These are phyloP conservation scores for Capreolus pygargus DNA, from an alignment of 2,113 vertebrate species.

Conservation along the genomic window DNA sequence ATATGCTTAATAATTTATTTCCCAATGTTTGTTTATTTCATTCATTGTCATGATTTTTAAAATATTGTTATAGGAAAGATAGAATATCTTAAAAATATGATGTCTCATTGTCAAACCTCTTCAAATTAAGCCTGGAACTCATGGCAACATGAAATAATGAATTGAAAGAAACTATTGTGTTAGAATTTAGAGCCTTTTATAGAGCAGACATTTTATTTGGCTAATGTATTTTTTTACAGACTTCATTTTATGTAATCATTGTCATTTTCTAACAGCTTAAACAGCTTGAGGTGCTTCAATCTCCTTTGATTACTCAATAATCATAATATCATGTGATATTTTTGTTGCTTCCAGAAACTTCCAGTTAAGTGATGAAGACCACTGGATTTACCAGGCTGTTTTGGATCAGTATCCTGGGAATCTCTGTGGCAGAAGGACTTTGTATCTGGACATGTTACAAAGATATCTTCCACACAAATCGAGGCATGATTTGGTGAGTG, in stretches of 20 bases:
- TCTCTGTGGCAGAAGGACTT: conserved; percentile 82
- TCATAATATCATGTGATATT: background rate
- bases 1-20: background rate
- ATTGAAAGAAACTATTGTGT: background rate
- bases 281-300: background rate
- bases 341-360: conserved; percentile 81
- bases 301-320: background rate
- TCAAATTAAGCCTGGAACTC: background rate
- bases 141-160: background rate
- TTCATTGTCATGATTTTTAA: background rate
- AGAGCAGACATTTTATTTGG: background rate
- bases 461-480: conserved; percentile 87
- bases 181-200: conserved; percentile 32
- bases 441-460: conserved; percentile 90
- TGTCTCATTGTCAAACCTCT: background rate
- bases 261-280: background rate
- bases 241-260: background rate
- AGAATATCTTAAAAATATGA: background rate
- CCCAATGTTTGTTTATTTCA: conserved; percentile 23
- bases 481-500: conserved; percentile 89
- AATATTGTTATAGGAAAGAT: background rate
- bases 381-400: conserved; percentile 85
- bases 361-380: conserved; percentile 87
- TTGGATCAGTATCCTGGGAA: conserved; percentile 85
- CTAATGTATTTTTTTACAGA: background rate